These are phyloP conservation scores for Ladona fulva DNA, from an alignment of 1,140 invertebrate species.

Conservation along the genomic window DNA sequence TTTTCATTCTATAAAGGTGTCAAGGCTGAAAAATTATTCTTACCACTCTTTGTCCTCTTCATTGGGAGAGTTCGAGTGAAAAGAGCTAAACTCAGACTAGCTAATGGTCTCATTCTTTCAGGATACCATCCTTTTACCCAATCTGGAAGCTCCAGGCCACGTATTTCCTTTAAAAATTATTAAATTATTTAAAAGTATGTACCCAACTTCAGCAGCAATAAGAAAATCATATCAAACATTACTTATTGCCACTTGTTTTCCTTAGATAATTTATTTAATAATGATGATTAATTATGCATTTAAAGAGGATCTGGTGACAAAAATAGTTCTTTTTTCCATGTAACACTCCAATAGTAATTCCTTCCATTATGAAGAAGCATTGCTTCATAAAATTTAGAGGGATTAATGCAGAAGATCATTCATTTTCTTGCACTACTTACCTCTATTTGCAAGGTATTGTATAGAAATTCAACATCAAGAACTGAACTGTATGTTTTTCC, in stretches of 20 bases:
- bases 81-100: conserved; percentile 55
- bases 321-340: no score
- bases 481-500: conserved; percentile 55
- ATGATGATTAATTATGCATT: no score
- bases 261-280: no score
- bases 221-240: no score
- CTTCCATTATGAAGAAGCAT: no score
- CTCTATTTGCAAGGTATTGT: conserved; percentile 63
- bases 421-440: conserved; percentile 30
- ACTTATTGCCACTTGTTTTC: no score
- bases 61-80: conserved; percentile 60
- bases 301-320: no score
- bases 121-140: conserved; percentile 64
- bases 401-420: no score
- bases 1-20: conserved; percentile 12
- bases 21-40: conserved; percentile 23
- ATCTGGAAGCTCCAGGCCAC: conserved; percentile 54
- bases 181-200: neutral
- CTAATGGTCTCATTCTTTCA: conserved; percentile 52
- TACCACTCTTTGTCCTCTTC: conserved; percentile 62
- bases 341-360: no score
- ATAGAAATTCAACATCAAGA: conserved; percentile 59
- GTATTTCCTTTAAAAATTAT: conserved; percentile 22
- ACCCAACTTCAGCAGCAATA: no score
- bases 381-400: no score